Evolutionary conservation across 2,797 vertebrate species (phyloP).

Genomic region (Eulemur albifrons): DNA sequence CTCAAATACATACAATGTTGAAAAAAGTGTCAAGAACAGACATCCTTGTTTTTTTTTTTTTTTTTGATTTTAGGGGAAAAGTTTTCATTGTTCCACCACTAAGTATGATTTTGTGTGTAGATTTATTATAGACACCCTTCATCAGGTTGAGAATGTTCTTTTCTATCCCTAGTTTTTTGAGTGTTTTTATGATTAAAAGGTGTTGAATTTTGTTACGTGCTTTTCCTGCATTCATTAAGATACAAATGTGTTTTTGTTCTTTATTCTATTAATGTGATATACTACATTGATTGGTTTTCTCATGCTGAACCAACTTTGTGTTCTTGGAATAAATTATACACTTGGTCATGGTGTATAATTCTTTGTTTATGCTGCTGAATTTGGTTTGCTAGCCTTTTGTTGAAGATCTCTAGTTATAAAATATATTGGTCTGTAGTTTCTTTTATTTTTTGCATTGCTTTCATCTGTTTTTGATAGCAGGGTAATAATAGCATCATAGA

Average conservation of each 20-base stretch:
- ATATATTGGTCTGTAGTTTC: not conserved
- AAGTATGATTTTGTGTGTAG: not conserved
- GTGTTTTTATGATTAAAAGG: not conserved
- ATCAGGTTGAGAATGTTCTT: not conserved
- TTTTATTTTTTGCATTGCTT: not conserved
- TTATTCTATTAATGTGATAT: not conserved
- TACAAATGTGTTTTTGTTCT: not conserved
- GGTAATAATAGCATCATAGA: not conserved
- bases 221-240: not conserved
- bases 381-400: not conserved
- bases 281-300: not conserved
- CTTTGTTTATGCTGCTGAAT: not conserved
- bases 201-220: not conserved
- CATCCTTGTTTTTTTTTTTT: not conserved
- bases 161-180: not conserved
- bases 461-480: not conserved
- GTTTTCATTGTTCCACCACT: not conserved
- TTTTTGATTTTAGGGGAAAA: not conserved
- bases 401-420: not conserved
- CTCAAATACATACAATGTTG: not conserved
- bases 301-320: not conserved
- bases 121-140: not conserved
- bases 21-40: not conserved
- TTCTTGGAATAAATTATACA: not conserved
- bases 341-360: not conserved